Evolutionary conservation across 2,113 vertebrate species (phyloP).

Genomic region (Corvus hawaiiensis): DNA sequence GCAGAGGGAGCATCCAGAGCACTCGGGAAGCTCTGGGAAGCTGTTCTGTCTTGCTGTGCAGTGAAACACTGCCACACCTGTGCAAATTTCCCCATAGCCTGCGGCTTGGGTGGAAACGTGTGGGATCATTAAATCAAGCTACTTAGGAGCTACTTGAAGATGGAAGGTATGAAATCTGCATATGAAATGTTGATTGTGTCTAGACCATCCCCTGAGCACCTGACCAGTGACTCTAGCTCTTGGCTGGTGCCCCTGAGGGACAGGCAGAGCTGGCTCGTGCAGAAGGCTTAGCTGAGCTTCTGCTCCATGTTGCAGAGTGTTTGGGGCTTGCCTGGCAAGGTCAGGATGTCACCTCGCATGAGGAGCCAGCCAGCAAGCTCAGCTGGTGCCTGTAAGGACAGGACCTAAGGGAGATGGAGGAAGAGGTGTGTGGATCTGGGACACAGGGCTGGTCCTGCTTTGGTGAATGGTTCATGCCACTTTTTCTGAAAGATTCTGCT

Average conservation of each 20-base stretch:
- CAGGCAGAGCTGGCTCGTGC: neutral
- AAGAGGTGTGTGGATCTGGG: accelerated
- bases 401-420: neutral
- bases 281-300: neutral
- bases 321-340: neutral
- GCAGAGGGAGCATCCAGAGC: accelerated
- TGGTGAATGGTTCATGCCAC: accelerated
- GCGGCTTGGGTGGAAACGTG: neutral
- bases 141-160: neutral
- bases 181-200: neutral
- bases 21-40: neutral
- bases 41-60: neutral
- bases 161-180: neutral
- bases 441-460: neutral
- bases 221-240: neutral
- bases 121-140: neutral
- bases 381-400: neutral
- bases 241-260: neutral
- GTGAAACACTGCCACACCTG: neutral
- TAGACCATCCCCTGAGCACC: neutral
- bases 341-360: neutral
- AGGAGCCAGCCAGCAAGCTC: neutral
- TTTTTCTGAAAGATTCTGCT: neutral
- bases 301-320: accelerated
- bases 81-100: neutral